Evolutionary conservation across 2,888 invertebrate species (phyloP), one percentile per base, ranked within the genome.

Genomic region (Trileptium ribeirensis): DNA sequence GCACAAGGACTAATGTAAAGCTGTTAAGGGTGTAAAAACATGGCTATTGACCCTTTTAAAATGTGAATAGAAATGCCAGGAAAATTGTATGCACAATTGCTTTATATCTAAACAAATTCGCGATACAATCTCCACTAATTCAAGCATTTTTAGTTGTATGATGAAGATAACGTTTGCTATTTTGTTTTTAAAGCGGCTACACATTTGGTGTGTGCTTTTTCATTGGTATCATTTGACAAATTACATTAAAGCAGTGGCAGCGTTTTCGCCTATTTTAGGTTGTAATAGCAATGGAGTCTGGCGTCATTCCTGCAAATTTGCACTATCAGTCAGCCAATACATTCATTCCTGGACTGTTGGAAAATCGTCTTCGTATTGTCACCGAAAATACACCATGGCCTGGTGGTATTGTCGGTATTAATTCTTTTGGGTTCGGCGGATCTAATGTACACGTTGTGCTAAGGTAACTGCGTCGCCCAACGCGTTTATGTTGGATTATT

Each of bases 391-490:
- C 92, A 83, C 92, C 93, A 38, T 97, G 94, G 94, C 92, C 93
- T 51, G 8, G 51, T 24, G 51, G 8, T 24, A 91, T 95, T 82
- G 93, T 95, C 79, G 97, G 94, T 34, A 90, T 99, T 39, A 99
- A 98, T 90, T 97, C 97, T 8, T 99, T 99, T 89, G 98, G 98
- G 31, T 98, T 98, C 90, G 98, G 98, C 83, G 99, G 99, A 80
- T 89, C 89, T 37, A 90, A 90, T 84, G 89, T 89, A 1, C 89
- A 89, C 84, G 85, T 87, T 1, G 78, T 90, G 24, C 84, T 89
- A 15, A 84, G 85, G 82, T 81, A 64, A 82, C 38, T 34, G 31
- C n/a, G n/a, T n/a, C n/a, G n/a, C n/a, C n/a, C 19, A 64, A 15
- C 33, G 74, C 24, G 67, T 40, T 24, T 67, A 74, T 39, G n/a